Evolutionary conservation across 1,140 invertebrate genomes (phyloP), one percentile per base, ranked within the genome.

Genomic region (Drosophila bocqueti): DNA sequence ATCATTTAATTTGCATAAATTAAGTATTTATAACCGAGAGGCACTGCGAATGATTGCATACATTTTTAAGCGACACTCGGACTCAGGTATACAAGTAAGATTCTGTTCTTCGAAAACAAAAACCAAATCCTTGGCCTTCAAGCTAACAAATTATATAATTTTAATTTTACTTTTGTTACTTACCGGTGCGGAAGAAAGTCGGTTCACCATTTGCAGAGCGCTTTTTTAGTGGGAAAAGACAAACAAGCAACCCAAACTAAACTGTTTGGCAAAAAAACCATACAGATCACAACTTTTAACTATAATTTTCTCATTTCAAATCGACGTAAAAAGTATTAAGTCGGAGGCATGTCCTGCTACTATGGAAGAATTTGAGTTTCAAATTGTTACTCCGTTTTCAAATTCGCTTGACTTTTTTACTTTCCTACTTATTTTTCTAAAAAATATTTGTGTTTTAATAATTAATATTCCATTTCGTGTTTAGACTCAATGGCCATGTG

Each of bases 1-100:
- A 57, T 57, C 54, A 57, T 57, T 57, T 55, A 55, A 55, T 55
- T 55, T 55, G 36, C 54, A 55, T 55, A 57, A 40, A 40, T 57
- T 57, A 57, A 26, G 36, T 40, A 57, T 57, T 57, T 57, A 57
- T 40, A 26, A 57, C 21, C 15, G 15, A 40, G 36, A 4, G 15
- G 9, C 29, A 5, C 15, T 6, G 8, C 16, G n/a, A 57, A 40
- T 26, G 21, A 57, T 57, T 40, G 54, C 15, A 40, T 26, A 24
- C 13, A 55, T 55, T 55, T 55, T 55, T 36, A 24, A 54, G 31
- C 7, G 31, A 10, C 50, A 15, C 18, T 54, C 31, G 18, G 18
- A 36, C 31, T 15, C 11, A 36, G 34, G 31, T 54, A 36, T 15
- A 15, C 5, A 11, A 52, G n/a, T 42, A 40, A 29, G 15, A 24